Base-by-base conservation (phyloP, 1,140 invertebrate genomes). In the Heliconius eleuchia region DNA sequence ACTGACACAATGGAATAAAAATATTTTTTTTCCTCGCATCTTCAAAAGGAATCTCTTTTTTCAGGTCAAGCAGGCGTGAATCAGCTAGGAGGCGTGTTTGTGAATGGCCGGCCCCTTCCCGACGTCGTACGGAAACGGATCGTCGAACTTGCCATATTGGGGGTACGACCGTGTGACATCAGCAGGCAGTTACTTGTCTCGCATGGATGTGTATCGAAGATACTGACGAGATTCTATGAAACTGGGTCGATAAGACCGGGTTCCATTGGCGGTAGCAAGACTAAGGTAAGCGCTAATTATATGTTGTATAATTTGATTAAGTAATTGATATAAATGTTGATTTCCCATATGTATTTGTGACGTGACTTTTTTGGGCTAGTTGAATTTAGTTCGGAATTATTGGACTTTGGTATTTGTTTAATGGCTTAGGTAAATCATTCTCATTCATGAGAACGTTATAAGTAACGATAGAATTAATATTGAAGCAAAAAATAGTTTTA, bases 161-260 rank as follows among this genome's bases (percentile, higher is more conserved):
- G 98, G 8, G 98, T 99, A 0, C 95, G 99, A 76, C 99, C 99
- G 13, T 99, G 99, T 92, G 99, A 99, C 94, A 99, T 99, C 91
- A 99, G 98, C 6, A 95, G 99, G 71, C 98, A 99, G 89, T 95
- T 99, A 39, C 95, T 99, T 16, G 99, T 99, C 9, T 99, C 98
- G 0, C 99, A 99, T 90, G 99, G 99, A 82, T 97, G 97, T 88
- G 93, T 95, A 16, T 99, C 98, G 16, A 99, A 99, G 95, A 99
- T 99, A 82, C 95, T 99, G 16, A 99, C 98, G 4, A 96, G 99
- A 80, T 99, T 99, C 95, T 99, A 99, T 89, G 98, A 99, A 94
- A 99, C 98, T 9, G 98, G 98, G 1, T 98, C 98, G 71, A 98
- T 99, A 76, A 96, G 98, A 86, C 98, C 98, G 1, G 98, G 98